These are phyloP conservation scores for Hippocampus mohnikei DNA, from an alignment of 2,113 vertebrate genomes.

Conservation along the genomic window DNA sequence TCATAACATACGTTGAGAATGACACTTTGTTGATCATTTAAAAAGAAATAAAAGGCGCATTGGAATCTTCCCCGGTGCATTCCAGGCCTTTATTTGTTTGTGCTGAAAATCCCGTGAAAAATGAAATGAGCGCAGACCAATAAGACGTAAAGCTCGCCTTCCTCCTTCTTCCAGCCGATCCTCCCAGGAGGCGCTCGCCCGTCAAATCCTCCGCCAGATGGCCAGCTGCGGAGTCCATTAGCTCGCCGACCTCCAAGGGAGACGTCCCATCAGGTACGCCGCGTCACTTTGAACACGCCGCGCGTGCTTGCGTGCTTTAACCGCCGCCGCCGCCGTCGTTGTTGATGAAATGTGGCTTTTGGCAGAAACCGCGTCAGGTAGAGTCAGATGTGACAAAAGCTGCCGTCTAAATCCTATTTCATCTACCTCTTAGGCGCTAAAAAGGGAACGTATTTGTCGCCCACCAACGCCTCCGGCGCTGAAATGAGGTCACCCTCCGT, in stretches of 20 bases:
- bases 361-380: slow-evolving; percentile 37
- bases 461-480: slow-evolving; percentile 56
- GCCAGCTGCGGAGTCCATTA: slow-evolving; percentile 45
- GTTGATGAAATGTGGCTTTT: slow-evolving; percentile 33
- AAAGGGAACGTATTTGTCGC: slow-evolving; percentile 68
- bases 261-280: slow-evolving; percentile 44
- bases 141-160: slow-evolving; percentile 12
- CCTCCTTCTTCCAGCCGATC: slow-evolving; percentile 37
- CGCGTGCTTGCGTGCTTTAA: not conserved
- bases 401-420: slow-evolving; percentile 64
- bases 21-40: not conserved
- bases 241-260: slow-evolving; percentile 25
- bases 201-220: slow-evolving; percentile 46
- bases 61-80: not conserved
- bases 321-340: slow-evolving; percentile 24
- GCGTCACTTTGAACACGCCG: slow-evolving; percentile 7
- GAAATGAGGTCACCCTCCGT: slow-evolving; percentile 69
- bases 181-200: slow-evolving; percentile 30
- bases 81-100: not conserved
- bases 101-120: not conserved
- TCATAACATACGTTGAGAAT: too few relatives aligned
- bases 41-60: not conserved
- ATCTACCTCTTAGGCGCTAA: slow-evolving; percentile 69
- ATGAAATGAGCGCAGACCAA: slow-evolving; percentile 1
- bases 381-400: slow-evolving; percentile 54